Evolutionary conservation across 2,888 invertebrate species (phyloP).

Genomic region (Leptinotarsa haldemani): DNA sequence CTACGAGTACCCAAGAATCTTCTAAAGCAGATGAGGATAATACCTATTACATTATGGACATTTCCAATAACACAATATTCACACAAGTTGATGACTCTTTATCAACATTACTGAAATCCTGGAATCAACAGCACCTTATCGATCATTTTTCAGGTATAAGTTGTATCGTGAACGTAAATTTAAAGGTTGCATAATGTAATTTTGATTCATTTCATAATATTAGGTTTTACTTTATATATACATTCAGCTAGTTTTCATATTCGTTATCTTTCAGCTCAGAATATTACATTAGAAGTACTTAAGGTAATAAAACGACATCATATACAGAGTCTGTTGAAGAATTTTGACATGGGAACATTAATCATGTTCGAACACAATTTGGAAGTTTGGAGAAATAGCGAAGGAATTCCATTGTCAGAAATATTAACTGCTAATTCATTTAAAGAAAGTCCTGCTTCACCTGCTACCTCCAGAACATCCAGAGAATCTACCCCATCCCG

Average conservation of each 20-base stretch:
- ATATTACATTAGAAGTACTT: conserved; percentile 20
- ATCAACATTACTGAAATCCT: too few relatives aligned
- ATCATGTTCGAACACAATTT: conserved; percentile 47
- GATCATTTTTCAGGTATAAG: too few relatives aligned
- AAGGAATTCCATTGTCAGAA: conserved; percentile 32
- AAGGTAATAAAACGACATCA: conserved; percentile 44
- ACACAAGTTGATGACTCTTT: too few relatives aligned
- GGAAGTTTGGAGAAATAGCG: conserved; percentile 42
- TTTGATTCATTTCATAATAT: conserved; percentile 1
- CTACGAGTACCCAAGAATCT: too few relatives aligned
- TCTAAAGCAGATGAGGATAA: too few relatives aligned
- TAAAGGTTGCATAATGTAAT: conserved; percentile 1
- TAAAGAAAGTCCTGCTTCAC: too few relatives aligned
- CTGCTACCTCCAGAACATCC: not conserved
- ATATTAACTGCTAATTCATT: too few relatives aligned
- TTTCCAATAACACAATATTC: too few relatives aligned
- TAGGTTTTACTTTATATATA: not conserved
- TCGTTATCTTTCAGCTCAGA: conserved; percentile 20
- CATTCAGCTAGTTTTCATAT: not conserved
- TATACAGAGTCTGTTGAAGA: conserved; percentile 39
- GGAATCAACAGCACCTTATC: too few relatives aligned
- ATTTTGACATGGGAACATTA: conserved; percentile 40
- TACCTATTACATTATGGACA: too few relatives aligned
- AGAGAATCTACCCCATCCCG: not conserved
- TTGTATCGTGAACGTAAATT: not conserved